Percentiles rank a stretch among this genome's conserved stretches.
These are phyloP conservation scores for Raja brachyura DNA, from an alignment of 2,113 vertebrate species.

Conservation along the genomic window DNA sequence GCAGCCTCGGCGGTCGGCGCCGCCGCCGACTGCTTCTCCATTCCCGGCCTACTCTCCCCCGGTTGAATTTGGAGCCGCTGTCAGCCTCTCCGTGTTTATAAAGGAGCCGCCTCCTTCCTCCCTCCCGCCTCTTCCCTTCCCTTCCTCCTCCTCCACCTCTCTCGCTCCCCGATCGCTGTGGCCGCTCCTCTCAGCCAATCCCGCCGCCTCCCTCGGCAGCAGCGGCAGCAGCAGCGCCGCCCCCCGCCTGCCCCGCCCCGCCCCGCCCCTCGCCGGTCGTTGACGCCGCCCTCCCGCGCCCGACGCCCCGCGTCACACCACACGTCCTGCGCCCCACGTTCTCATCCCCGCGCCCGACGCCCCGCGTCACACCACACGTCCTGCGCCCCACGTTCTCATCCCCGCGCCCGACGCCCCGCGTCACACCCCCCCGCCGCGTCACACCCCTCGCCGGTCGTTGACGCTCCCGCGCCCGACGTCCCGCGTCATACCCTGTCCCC, in stretches of 20 bases:
- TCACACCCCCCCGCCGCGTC: too few relatives aligned
- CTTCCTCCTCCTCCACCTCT: too few relatives aligned
- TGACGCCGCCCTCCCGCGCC: too few relatives aligned
- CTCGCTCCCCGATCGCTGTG: too few relatives aligned
- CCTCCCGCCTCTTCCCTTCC: too few relatives aligned
- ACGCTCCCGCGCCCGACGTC: too few relatives aligned
- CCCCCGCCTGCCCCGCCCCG: neutral
- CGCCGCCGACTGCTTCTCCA: constrained; percentile 41
- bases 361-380: too few relatives aligned
- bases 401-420: too few relatives aligned
- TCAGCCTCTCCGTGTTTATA: neutral
- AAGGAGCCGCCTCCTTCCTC: neutral
- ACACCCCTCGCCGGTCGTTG: too few relatives aligned
- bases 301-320: neutral
- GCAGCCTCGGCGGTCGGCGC: constrained; percentile 38
- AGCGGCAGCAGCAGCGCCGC: neutral
- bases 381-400: too few relatives aligned
- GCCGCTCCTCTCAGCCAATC: constrained; percentile 41
- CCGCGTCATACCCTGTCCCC: too few relatives aligned
- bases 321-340: too few relatives aligned
- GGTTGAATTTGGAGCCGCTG: neutral
- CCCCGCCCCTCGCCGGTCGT: neutral
- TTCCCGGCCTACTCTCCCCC: constrained; percentile 34
- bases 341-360: neutral
- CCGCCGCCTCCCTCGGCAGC: constrained; percentile 38